Conservation (phyloP, 2,888 invertebrate genomes). For the Thymelicus acteon region DNA sequence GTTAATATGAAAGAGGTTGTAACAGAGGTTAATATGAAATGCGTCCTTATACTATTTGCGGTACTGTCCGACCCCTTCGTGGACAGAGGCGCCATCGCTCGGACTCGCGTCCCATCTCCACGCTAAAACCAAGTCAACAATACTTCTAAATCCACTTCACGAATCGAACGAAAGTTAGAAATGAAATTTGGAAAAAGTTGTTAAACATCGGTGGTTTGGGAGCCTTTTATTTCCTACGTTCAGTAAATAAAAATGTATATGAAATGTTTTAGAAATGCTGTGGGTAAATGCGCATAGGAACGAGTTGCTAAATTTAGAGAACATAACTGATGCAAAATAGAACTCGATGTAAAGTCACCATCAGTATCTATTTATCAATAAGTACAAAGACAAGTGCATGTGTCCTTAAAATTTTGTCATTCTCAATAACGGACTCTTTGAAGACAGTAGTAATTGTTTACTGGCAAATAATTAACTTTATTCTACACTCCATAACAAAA, state of each 20-base stretch:
- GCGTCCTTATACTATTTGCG: slow-evolving; percentile 80
- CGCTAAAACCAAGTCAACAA: slow-evolving; percentile 67
- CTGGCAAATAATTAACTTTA: no score
- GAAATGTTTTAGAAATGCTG: background rate
- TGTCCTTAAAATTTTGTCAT: no score
- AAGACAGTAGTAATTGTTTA: no score
- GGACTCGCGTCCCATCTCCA: slow-evolving; percentile 73
- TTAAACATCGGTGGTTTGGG: slow-evolving; percentile 34
- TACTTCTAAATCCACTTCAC: slow-evolving; percentile 43
- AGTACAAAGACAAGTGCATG: no score
- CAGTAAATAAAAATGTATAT: background rate
- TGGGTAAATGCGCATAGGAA: no score
- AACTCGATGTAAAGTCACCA: no score
- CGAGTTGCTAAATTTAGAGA: no score
- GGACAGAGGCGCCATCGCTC: slow-evolving; percentile 81
- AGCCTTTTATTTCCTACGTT: slow-evolving; percentile 39
- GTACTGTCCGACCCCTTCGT: slow-evolving; percentile 74
- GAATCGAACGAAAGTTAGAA: slow-evolving; percentile 29
- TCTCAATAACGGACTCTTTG: no score
- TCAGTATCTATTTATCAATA: no score
- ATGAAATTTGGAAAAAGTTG: slow-evolving; percentile 41
- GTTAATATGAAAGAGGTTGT: slow-evolving; percentile 26
- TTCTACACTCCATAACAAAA: no score
- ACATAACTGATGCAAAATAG: no score
- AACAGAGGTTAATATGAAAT: slow-evolving; percentile 49